These are phyloP conservation scores for Sebastes nivosus DNA, from an alignment of 2,797 vertebrate genomes.

Conservation along the genomic window DNA sequence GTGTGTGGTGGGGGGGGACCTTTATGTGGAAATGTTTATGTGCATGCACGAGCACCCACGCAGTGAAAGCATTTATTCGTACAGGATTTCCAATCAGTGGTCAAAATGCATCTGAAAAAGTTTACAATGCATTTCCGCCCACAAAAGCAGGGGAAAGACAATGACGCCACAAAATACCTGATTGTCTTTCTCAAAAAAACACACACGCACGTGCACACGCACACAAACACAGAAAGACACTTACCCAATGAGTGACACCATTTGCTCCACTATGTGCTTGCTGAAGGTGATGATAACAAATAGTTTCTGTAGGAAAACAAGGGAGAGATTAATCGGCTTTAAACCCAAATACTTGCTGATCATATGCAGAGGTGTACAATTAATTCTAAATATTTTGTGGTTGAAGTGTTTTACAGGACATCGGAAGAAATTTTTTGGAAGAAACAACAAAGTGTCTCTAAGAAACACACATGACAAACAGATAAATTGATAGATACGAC, in stretches of 20 bases:
- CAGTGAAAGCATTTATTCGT: conserved; percentile 39
- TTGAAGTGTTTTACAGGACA: background rate
- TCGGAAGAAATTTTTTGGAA: background rate
- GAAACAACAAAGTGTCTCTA: background rate
- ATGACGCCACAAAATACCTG: conserved; percentile 5
- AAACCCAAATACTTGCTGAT: background rate
- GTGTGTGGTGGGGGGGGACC: background rate
- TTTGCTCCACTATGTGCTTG: conserved; percentile 99
- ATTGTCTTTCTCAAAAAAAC: background rate
- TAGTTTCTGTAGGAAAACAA: conserved; percentile 89
- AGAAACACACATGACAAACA: background rate
- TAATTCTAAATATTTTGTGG: no score
- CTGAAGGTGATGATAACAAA: conserved; percentile 99
- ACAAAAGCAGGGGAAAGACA: conserved; percentile 22
- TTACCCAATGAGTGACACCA: conserved; percentile 98
- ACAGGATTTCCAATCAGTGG: conserved; percentile 23
- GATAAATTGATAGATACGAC: background rate
- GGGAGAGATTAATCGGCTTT: background rate
- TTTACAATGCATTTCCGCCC: conserved; percentile 34
- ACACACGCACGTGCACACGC: background rate
- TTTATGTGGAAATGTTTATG: conserved; percentile 2
- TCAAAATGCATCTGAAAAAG: conserved; percentile 39
- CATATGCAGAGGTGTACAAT: background rate
- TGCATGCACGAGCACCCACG: background rate
- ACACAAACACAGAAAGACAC: conserved; percentile 60